Evolutionary conservation across 2,113 vertebrate species (phyloP).

Genomic region (Gymnorhina tibicen): DNA sequence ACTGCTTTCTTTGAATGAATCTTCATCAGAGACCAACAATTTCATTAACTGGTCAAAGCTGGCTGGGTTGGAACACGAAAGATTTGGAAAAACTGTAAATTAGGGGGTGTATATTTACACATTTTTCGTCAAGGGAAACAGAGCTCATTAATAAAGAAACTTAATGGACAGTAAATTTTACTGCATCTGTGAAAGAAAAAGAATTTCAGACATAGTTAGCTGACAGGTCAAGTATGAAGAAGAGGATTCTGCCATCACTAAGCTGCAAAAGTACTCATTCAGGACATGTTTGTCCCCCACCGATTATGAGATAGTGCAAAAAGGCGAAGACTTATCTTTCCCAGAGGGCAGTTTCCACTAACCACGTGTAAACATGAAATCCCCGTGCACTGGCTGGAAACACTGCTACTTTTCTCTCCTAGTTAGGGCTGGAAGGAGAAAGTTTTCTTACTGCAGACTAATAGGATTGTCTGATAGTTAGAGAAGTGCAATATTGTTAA

Average conservation of each 20-base stretch:
- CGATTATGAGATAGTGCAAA: not conserved
- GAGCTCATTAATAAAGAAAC: not conserved
- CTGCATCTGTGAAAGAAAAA: not conserved
- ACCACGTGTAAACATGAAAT: not conserved
- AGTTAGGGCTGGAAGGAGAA: not conserved
- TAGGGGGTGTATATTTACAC: not conserved
- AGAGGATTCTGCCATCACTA: not conserved
- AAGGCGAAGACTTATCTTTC: not conserved
- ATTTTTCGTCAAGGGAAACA: not conserved
- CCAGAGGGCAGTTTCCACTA: not conserved
- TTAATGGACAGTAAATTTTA: not conserved
- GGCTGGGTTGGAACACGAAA: not conserved
- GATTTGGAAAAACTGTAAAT: not conserved
- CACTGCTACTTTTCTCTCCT: not conserved
- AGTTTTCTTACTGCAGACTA: not conserved
- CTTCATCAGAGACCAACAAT: not conserved
- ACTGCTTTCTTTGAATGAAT: not conserved
- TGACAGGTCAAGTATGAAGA: not conserved
- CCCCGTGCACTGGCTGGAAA: not conserved
- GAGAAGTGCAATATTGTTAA: not conserved
- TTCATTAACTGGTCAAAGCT: constrained; percentile 20
- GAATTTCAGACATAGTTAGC: not conserved
- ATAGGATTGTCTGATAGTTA: not conserved
- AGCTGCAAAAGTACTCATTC: not conserved
- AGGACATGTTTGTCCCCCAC: not conserved